Evolutionary conservation across 2,797 vertebrate species (phyloP).

Genomic region (Borostomias antarcticus): DNA sequence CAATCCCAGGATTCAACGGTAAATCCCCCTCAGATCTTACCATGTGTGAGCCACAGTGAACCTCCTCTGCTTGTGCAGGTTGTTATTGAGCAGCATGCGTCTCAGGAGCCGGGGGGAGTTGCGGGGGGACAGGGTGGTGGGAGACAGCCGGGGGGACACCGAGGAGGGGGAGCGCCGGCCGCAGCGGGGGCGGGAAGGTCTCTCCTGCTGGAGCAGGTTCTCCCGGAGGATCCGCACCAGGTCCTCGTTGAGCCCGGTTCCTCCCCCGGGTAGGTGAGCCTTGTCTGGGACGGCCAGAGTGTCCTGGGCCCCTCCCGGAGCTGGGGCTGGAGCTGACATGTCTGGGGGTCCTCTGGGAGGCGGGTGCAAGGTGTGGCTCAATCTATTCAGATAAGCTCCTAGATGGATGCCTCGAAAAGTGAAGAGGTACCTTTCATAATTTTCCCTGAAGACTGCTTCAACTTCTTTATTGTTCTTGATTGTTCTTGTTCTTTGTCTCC

Average conservation of each 20-base stretch:
- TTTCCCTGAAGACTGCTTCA: no score
- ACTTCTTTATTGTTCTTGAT: no score
- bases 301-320: conserved; percentile 68
- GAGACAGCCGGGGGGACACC: conserved; percentile 88
- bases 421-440: no score
- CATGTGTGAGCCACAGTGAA: conserved; percentile 99
- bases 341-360: neutral
- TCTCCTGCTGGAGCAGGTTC: conserved; percentile 97
- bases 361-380: neutral
- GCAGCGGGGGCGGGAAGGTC: conserved; percentile 81
- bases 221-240: conserved; percentile 94
- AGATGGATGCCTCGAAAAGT: no score
- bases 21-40: no score
- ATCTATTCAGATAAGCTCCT: no score
- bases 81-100: conserved; percentile 94
- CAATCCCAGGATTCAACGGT: no score
- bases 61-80: conserved; percentile 93
- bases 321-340: neutral
- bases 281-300: conserved; percentile 89
- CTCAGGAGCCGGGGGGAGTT: conserved; percentile 96
- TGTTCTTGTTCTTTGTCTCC: no score
- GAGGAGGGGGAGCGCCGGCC: conserved; percentile 85
- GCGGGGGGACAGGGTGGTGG: conserved; percentile 90
- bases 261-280: conserved; percentile 50
- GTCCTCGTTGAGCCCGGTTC: conserved; percentile 91